Evolutionary conservation across 2,113 vertebrate species (phyloP), one percentile per base, ranked within the genome.

Genomic region (Apodemus sylvaticus): DNA sequence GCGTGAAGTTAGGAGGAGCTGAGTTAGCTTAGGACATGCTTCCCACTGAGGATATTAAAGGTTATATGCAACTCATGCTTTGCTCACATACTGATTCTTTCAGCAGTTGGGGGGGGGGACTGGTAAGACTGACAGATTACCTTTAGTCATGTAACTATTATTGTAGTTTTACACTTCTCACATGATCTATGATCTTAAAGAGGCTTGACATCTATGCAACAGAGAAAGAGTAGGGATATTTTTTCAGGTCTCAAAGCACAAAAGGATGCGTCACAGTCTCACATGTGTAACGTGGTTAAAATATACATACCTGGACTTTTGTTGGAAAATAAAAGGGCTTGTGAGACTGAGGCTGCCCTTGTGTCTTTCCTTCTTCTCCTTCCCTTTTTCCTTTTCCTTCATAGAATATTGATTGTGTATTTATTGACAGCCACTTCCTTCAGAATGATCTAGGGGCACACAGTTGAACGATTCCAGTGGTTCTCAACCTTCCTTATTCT

Each of bases 281-380:
- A 81, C 29, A 64, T 91, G 70, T 81, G 17, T 26, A 0, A 82
- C 62, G 7, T 19, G 16, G 26, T 71, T 60, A 74, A 64, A 24
- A 66, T 58, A 11, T 3, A 60, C 1, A 48, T 14, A 68, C 20
- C 1, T 17, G 79, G 31, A 64, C 24, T 6, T 58, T 82, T 70
- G 39, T 42, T 94, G 87, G 85, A 96, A 90, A 86, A 62, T 70
- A 86, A 68, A 90, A 86, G 31, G 20, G 42, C 8, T 89, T 14
- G 4, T 20, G 73, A 76, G 58, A 51, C 5, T 42, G 58, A 9
- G 53, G 26, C 39, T 82, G 2, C 60, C 14, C 51, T 16, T 36
- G 4, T 55, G 36, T 79, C 20, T 26, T 53, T 24, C 14, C 88
- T 89, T 68, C 29, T 87, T 24, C 14, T 77, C 58, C 26, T 64